phyloP scores from a whole-genome alignment of 2,797 vertebrate genomes.

The Pogonophryne albipinna region DNA sequence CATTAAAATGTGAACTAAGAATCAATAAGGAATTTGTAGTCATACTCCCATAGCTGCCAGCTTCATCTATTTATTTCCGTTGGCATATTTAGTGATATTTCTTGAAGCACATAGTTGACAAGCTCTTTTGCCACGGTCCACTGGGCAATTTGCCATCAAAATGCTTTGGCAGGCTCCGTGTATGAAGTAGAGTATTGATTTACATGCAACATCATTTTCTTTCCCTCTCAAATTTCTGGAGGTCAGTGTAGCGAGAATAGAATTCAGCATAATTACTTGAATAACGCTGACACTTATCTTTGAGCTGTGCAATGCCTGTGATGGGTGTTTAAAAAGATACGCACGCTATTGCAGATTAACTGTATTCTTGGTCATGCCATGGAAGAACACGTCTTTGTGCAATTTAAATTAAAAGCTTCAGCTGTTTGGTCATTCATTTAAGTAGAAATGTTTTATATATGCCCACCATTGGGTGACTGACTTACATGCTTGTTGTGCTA shows the following conservation, averaged over 20 bases:
- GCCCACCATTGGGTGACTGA: no score
- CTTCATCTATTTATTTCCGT: conserved; percentile 19
- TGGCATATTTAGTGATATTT: conserved; percentile 39
- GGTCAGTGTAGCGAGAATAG: conserved; percentile 45
- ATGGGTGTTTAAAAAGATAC: conserved; percentile 28
- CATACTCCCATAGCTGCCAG: conserved; percentile 3
- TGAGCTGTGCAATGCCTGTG: conserved; percentile 4
- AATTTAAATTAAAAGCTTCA: conserved; percentile 21
- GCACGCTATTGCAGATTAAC: not conserved
- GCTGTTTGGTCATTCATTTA: conserved; percentile 24
- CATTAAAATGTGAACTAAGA: conserved; percentile 1
- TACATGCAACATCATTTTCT: conserved; percentile 63
- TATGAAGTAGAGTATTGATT: conserved; percentile 67
- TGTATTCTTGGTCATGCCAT: not conserved
- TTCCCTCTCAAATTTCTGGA: conserved; percentile 38
- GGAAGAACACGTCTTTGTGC: conserved; percentile 21
- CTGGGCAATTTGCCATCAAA: conserved; percentile 59
- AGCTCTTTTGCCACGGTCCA: conserved; percentile 35
- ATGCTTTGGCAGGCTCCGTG: conserved; percentile 57
- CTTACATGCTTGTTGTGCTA: no score
- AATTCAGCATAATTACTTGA: conserved; percentile 47
- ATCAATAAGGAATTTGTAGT: conserved; percentile 32
- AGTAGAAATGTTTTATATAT: conserved; percentile 8
- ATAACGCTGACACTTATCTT: conserved; percentile 31
- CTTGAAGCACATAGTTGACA: conserved; percentile 27